Evolutionary conservation across 2,113 vertebrate species (phyloP).

Genomic region (Lampris incognitus): DNA sequence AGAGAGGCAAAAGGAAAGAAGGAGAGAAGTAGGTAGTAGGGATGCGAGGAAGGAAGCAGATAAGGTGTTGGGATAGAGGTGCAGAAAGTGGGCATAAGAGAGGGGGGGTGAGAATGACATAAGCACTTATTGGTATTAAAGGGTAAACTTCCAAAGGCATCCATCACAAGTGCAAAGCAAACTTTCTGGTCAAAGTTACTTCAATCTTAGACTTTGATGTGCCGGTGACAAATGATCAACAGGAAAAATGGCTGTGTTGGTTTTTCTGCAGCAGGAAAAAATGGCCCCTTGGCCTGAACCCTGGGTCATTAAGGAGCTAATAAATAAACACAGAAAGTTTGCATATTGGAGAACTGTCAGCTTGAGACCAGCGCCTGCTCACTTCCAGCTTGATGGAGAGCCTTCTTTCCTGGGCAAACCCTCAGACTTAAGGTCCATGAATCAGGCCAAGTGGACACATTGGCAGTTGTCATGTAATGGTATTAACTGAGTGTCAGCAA

Average conservation of each 20-base stretch:
- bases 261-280: constrained; percentile 35
- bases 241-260: constrained; percentile 55
- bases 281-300: constrained; percentile 64
- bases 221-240: constrained; percentile 70
- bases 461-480: constrained; percentile 83
- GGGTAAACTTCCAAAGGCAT: constrained; percentile 76
- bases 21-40: constrained; percentile 8
- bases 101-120: constrained; percentile 46
- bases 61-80: constrained; percentile 52
- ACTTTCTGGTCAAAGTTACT: constrained; percentile 67
- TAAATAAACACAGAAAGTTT: constrained; percentile 80
- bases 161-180: constrained; percentile 64
- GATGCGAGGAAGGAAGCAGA: constrained; percentile 16
- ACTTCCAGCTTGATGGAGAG: constrained; percentile 78
- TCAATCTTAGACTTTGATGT: constrained; percentile 64
- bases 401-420: constrained; percentile 69
- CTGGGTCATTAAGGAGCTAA: constrained; percentile 73
- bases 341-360: constrained; percentile 82
- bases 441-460: constrained; percentile 78
- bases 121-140: constrained; percentile 82
- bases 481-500: constrained; percentile 72
- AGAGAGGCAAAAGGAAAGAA: constrained; percentile 9
- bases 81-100: constrained; percentile 30
- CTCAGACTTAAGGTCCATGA: constrained; percentile 63
- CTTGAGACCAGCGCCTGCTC: constrained; percentile 56